These are phyloP conservation scores for Caenorhabditis latens DNA, from an alignment of 1,140 invertebrate species.

Conservation along the genomic window DNA sequence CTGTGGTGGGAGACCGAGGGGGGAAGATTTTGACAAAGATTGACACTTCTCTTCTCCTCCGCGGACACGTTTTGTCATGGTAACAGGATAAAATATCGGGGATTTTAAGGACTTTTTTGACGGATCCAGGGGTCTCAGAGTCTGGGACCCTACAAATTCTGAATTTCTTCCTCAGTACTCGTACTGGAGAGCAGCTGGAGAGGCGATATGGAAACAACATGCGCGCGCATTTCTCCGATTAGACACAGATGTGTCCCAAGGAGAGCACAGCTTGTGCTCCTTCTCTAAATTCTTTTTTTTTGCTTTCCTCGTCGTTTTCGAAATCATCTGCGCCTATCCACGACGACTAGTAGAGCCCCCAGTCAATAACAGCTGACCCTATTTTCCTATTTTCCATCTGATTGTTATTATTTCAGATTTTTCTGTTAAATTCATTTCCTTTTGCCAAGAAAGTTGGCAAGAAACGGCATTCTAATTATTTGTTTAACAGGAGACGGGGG, in stretches of 20 bases:
- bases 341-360: too few species aligned
- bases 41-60: conserved; percentile 45
- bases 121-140: too few species aligned
- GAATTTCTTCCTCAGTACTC: too few species aligned
- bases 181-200: conserved; percentile 23
- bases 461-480: neutral
- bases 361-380: neutral
- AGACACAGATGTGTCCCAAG: conserved; percentile 46
- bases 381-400: conserved; percentile 1
- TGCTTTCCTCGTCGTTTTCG: neutral
- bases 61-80: neutral
- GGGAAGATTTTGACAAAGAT: conserved; percentile 8
- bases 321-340: conserved; percentile 45
- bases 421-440: neutral
- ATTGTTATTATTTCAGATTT: neutral
- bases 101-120: neutral
- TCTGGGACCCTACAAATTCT: too few species aligned
- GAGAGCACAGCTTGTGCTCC: conserved; percentile 50
- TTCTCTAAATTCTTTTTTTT: neutral
- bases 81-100: neutral
- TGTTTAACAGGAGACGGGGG: neutral
- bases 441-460: neutral
- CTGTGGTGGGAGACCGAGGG: neutral
- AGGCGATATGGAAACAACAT: conserved; percentile 50
- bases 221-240: conserved; percentile 52